Percentiles rank a stretch among this genome's conserved stretches.
These are phyloP conservation scores for Pomatorhinus ruficollis DNA, from an alignment of 2,113 vertebrate genomes.

Conservation along the genomic window DNA sequence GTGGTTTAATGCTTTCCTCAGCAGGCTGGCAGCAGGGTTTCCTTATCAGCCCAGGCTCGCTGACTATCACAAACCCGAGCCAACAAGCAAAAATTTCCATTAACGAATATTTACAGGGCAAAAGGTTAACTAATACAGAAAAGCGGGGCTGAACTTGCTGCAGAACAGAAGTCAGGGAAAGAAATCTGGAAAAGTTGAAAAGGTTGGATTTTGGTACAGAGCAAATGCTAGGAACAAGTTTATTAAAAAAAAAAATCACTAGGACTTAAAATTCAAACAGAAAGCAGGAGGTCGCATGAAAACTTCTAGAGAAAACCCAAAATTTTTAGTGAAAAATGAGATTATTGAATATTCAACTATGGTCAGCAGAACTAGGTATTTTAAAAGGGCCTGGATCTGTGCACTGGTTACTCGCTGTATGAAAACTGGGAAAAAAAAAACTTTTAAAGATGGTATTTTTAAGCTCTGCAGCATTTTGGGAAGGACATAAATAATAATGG, in stretches of 20 bases:
- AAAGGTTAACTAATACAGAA: slow-evolving; percentile 23
- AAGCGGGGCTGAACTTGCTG: not conserved
- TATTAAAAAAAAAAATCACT: not conserved
- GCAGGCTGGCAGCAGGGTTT: not conserved
- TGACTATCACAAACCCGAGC: slow-evolving; percentile 2
- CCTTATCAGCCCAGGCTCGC: not conserved
- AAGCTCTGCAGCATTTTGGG: not conserved
- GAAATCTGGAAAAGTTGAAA: not conserved
- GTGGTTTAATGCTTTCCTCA: not conserved
- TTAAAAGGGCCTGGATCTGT: not conserved
- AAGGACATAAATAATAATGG: not conserved
- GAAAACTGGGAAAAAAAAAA: not conserved
- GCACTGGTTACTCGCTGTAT: not conserved
- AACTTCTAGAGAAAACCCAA: not conserved
- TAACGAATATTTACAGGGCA: not conserved
- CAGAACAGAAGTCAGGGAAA: not conserved
- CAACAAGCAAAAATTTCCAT: not conserved
- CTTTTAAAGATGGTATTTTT: not conserved
- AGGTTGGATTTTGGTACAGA: not conserved
- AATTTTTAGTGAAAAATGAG: not conserved
- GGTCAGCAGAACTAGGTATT: not conserved
- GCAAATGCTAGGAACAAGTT: not conserved
- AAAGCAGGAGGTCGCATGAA: not conserved
- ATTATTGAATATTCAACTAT: not conserved
- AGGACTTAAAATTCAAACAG: not conserved